Base-by-base conservation (phyloP, 2,888 invertebrate genomes). In the Zhuqinia jingwanae region DNA sequence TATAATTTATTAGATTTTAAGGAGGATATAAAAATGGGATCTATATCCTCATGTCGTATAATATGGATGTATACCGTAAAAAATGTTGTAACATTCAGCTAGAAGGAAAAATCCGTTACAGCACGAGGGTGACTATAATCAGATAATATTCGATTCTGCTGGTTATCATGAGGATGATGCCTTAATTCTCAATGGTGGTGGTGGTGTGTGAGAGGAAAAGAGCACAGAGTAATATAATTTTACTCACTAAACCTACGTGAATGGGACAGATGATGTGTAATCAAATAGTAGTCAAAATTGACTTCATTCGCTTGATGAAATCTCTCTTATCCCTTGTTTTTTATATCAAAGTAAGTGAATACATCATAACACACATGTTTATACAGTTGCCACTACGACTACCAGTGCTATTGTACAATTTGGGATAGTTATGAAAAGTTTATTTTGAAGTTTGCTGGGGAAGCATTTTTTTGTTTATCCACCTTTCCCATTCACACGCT, bases 401-500 rank as follows among this genome's bases (percentile, higher is more conserved):
- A 5, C 53, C n/a, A n/a, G n/a, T 2, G 17, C 17, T 15, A 53
- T 53, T 15, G 22, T 36, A n/a, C 8, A 6, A 36, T 36, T 36
- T 36, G 36, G n/a, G n/a, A n/a, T n/a, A n/a, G n/a, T n/a, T 36
- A 8, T 36, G 36, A 36, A 36, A 36, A 36, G 20, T 30, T 30
- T 53, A 53, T 73, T 73, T 73, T 73, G 27, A 53, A 73, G 50
- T 27, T 47, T n/a, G n/a, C 15, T 11, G 1, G 2, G 22, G 45
- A 70, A 68, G 45, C 45, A 63, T 13, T n/a, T 22, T 73, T 50
- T 73, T 73, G 25, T 73, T 73, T 50, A 73, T 50, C 73, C 73
- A 50, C 50, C 73, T 73, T 73, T 73, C 30, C 30, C 27, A 50
- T 73, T 73, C 50, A 50, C 50, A 73, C 50, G 73, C 27, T 73